Base-by-base conservation (phyloP, 2,888 invertebrate species). In the Bellardia bayeri region DNA sequence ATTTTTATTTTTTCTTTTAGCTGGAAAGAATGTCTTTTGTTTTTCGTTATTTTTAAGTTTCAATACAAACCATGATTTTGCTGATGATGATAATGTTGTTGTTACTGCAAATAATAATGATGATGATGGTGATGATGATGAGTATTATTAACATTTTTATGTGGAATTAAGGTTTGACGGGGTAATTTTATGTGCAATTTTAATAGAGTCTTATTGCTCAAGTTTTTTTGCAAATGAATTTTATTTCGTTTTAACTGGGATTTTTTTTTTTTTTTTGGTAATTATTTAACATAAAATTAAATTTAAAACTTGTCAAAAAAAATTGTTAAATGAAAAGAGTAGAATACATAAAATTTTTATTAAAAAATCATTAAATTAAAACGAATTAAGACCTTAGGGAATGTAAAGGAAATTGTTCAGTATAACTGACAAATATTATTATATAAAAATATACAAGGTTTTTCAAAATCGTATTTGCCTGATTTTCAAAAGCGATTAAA, bases 181-280 rank as follows among this genome's bases (percentile, higher is more conserved):
- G 63, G 63, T 75, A 81, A 85, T 81, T 81, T 75, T 76, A 85
- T 85, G 75, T 56, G 69, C 75, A 81, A 81, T 76, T 81, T 76
- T 64, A 71, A 56, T 56, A 68, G 37, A 58, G 37, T 61, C 49
- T 68, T 23, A 9, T 49, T 71, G 61, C 63, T 49, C 5, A 45
- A 45, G 11, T 45, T 45, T 45, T 45, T 13, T 45, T 9, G 45
- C 11, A 83, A 76, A 51, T 78, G 54, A 71, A 78, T 49, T 33
- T 75, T 75, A 16, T 76, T 63, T 42, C 5, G 2, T 14, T 30
- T 45, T 8, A 74, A 74, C 7, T 58, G 30, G 23, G 30, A 66
- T n/a, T 23, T 1, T 1, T n/a, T n/a, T 23, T 1, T 1, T n/a
- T n/a, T 76, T n/a, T 64, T 76, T 75, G 75, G 37, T 37, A 75